Evolutionary conservation across 2,888 invertebrate genomes (phyloP).

Genomic region (Lamproptera curius): DNA sequence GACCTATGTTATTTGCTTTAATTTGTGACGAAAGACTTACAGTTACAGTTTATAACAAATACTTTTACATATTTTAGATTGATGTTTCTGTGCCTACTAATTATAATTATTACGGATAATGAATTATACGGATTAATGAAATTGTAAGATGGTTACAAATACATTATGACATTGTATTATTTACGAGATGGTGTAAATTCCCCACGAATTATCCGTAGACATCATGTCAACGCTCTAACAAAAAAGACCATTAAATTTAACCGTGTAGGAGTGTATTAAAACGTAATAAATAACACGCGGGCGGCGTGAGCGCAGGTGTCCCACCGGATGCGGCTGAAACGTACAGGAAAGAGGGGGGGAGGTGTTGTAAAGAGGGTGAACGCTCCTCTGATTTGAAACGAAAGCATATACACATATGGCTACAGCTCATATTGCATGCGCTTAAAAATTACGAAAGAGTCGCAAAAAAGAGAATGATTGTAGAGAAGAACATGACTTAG

Average conservation of each 20-base stretch:
- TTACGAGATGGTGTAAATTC: not conserved
- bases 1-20: no score
- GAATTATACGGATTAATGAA: no score
- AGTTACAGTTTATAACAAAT: no score
- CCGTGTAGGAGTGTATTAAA: conserved; percentile 63
- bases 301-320: conserved; percentile 68
- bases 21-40: no score
- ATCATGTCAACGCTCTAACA: conserved; percentile 49
- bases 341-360: conserved; percentile 28
- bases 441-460: no score
- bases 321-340: conserved; percentile 69
- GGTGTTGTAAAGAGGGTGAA: conserved; percentile 41
- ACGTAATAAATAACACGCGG: conserved; percentile 51
- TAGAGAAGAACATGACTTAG: no score
- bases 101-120: no score
- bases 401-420: not conserved
- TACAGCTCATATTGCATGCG: not conserved
- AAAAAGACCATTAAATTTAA: conserved; percentile 59
- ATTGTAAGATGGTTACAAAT: no score
- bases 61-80: no score
- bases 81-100: no score
- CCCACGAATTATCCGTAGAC: conserved; percentile 42
- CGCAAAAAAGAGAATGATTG: no score
- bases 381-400: conserved; percentile 18
- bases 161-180: no score